A percentile compares a stretch with the other conserved stretches of the same genome.
Evolutionary conservation across 2,113 vertebrate species (phyloP).

Genomic region (Cynocephalus volans): DNA sequence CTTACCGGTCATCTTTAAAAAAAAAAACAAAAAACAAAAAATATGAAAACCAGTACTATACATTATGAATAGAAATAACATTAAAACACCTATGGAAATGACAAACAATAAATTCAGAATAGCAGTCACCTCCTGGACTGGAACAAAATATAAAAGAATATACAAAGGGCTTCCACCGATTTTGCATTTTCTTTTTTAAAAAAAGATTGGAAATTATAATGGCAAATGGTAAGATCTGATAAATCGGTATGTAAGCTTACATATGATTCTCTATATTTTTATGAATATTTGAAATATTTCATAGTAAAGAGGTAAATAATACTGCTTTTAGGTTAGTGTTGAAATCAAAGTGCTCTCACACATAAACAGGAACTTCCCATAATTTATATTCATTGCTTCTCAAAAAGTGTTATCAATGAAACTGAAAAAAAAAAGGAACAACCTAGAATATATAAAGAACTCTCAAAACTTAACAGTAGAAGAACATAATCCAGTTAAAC

Average conservation of each 20-base stretch:
- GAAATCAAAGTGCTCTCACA: neutral
- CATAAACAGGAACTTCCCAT: neutral
- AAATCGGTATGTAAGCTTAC: neutral
- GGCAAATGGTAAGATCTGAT: neutral
- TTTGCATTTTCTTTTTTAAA: too few relatives aligned
- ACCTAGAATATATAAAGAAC: neutral
- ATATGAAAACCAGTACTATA: too few relatives aligned
- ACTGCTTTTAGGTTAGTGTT: neutral
- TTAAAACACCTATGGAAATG: too few relatives aligned
- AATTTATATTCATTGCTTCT: neutral
- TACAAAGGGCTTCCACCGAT: too few relatives aligned
- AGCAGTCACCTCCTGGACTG: too few relatives aligned
- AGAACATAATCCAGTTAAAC: neutral
- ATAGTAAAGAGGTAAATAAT: neutral
- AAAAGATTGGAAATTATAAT: neutral
- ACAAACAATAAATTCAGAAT: too few relatives aligned
- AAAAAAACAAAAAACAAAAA: too few relatives aligned
- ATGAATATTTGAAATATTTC: neutral
- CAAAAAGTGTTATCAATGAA: neutral
- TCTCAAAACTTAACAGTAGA: neutral
- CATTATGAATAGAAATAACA: too few relatives aligned
- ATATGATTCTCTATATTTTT: neutral
- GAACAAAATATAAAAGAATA: too few relatives aligned
- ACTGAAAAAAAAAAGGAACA: neutral
- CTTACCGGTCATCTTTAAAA: too few relatives aligned